Evolutionary conservation across 2,797 vertebrate species (phyloP), one percentile per base, ranked within the genome.

Genomic region (Microtus californicus): DNA sequence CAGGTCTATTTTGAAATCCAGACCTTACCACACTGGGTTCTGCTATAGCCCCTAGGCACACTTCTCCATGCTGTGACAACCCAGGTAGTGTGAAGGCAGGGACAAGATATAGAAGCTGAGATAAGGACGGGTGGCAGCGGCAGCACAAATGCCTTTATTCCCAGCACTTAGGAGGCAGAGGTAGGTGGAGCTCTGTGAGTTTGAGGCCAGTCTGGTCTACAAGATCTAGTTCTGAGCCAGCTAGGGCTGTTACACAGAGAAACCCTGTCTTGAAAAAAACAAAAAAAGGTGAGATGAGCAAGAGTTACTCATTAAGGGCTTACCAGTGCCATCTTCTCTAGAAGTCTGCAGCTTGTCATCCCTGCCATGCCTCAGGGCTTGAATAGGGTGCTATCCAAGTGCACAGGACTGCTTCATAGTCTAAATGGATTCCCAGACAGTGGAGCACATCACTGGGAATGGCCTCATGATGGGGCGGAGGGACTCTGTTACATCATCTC

Each of bases 371-470:
- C 86, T 78, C 45, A 6, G 0, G 3, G 61, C 65, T 71, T 10
- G 1, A 1, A 27, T 25, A 71, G 14, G 4, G 19, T 37, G 23
- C 10, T 1, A 17, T 7, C 83, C 25, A n/a, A 51, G 13, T 13
- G 25, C 4, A 45, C 23, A 8, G 7, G 13, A 13, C 19, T 14
- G 10, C 11, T 61, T 9, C 15, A 4, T 0, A 89, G 69, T 83
- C 61, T 85, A 29, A 40, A 59, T 40, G n/a, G 31, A n/a, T 12
- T 17, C 7, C 5, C 0, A 2, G 37, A 65, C 1, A 13, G 34
- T 1, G 5, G 43, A 45, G 3, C 1, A 14, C 1, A 5, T 11
- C 45, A 63, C 34, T 0, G 12, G 87, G 73, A 27, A 51, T 4
- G 12, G 59, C 21, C 19, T 67, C 40, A 8, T 31, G 48, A n/a